Conservation (phyloP, 2,113 vertebrate species). For the Pyrgilauda ruficollis region DNA sequence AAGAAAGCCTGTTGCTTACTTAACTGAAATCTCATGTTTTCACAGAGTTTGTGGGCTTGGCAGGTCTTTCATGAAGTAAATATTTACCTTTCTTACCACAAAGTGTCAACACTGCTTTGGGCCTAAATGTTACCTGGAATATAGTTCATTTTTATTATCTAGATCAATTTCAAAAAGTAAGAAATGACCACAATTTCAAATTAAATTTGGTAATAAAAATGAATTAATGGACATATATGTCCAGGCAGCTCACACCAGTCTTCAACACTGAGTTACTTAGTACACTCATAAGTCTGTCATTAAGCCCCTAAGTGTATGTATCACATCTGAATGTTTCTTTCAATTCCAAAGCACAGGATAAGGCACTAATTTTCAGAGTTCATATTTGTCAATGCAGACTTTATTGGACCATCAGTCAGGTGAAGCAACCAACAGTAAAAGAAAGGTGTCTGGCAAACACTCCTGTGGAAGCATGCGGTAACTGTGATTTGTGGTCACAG, state of each 20-base stretch:
- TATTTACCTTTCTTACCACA: slow-evolving; percentile 9
- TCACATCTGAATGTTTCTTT: not conserved
- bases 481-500: not conserved
- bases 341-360: not conserved
- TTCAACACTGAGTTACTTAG: not conserved
- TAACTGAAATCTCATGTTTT: slow-evolving; percentile 1
- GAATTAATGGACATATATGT: not conserved
- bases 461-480: not conserved
- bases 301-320: not conserved
- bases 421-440: not conserved
- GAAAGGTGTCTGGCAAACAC: not conserved
- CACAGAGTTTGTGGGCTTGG: not conserved
- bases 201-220: not conserved
- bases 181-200: not conserved
- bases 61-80: not conserved
- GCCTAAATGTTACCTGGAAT: not conserved
- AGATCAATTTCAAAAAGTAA: not conserved
- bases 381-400: not conserved
- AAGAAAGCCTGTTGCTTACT: not conserved
- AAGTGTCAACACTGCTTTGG: not conserved
- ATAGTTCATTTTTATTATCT: not conserved
- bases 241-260: not conserved
- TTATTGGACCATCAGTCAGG: not conserved
- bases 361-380: not conserved
- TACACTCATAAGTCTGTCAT: not conserved